phyloP scores from a whole-genome alignment of 2,888 invertebrate genomes.

The Acheta domesticus region DNA sequence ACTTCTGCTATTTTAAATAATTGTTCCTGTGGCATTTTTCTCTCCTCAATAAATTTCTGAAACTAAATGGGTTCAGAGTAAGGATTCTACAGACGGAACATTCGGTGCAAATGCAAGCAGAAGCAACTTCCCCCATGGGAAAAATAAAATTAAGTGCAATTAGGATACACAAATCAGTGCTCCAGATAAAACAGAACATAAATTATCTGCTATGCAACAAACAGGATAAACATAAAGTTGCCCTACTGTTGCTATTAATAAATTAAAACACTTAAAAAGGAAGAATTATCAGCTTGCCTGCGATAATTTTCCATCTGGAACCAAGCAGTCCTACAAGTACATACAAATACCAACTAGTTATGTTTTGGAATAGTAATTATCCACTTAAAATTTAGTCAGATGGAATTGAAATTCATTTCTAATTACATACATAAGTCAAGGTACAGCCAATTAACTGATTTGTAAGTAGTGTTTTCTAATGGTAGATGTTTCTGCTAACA shows the following conservation, averaged over 20 bases:
- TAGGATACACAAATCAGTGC: slow-evolving; percentile 12
- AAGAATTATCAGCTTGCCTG: slow-evolving; percentile 38
- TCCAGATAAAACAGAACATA: slow-evolving; percentile 20
- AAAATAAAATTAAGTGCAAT: slow-evolving; percentile 19
- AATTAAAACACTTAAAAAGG: slow-evolving; percentile 35
- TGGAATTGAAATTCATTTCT: not conserved
- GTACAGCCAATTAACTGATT: slow-evolving; percentile 12
- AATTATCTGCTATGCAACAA: slow-evolving; percentile 26
- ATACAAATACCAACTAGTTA: slow-evolving; percentile 35
- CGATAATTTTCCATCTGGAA: slow-evolving; percentile 39
- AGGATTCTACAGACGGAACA: slow-evolving; percentile 25
- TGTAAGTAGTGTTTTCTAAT: slow-evolving; percentile 19
- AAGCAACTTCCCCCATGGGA: slow-evolving; percentile 31
- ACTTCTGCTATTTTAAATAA: too few species aligned
- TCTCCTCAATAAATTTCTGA: not conserved
- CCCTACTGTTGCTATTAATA: slow-evolving; percentile 27
- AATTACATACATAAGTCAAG: slow-evolving; percentile 24
- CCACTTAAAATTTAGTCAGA: not conserved
- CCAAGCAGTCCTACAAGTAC: slow-evolving; percentile 38
- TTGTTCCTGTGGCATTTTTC: too few species aligned
- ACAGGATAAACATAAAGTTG: slow-evolving; percentile 10
- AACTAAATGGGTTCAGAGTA: slow-evolving; percentile 1
- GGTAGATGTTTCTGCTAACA: not conserved
- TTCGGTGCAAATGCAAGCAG: slow-evolving; percentile 33
- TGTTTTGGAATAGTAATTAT: slow-evolving; percentile 21